A percentile compares a stretch with the other conserved stretches of the same genome.
Evolutionary conservation across 2,888 invertebrate species (phyloP).

Genomic region (Leptinotarsa rubiginosa): DNA sequence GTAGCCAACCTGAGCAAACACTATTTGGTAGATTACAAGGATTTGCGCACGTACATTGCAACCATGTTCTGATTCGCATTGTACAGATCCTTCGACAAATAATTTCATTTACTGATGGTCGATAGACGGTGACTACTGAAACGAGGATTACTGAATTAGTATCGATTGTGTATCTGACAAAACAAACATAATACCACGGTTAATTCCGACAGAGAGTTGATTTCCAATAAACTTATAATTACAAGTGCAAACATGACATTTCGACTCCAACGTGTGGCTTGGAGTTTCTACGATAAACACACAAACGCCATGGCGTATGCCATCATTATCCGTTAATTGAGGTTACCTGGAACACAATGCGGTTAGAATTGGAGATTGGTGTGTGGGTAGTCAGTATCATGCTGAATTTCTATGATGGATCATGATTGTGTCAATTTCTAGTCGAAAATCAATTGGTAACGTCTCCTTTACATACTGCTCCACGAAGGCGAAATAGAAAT

Average conservation of each 20-base stretch:
- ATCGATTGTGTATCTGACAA: constrained; percentile 60
- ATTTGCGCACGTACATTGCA: not conserved
- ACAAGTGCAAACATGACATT: constrained; percentile 63
- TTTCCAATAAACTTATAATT: constrained; percentile 61
- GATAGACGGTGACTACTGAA: not conserved
- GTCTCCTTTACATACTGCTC: too few species aligned
- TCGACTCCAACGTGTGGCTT: constrained; percentile 55
- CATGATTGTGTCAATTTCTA: too few species aligned
- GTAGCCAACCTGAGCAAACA: not conserved
- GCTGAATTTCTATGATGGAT: too few species aligned
- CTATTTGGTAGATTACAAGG: not conserved
- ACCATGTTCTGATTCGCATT: constrained; percentile 6
- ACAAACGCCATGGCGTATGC: constrained; percentile 24
- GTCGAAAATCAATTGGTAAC: too few species aligned
- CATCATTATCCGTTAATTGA: constrained; percentile 3
- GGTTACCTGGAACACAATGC: not conserved
- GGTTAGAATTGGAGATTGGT: not conserved
- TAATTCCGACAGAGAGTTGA: constrained; percentile 49
- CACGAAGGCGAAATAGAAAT: too few species aligned
- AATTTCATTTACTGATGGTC: constrained; percentile 29
- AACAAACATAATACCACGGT: constrained; percentile 55
- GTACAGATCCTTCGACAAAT: constrained; percentile 26
- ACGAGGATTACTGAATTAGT: constrained; percentile 57
- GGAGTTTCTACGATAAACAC: constrained; percentile 29
- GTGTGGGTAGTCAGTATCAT: not conserved